These are phyloP conservation scores for Bombus pyrosoma DNA, from an alignment of 1,140 invertebrate species.

Conservation along the genomic window DNA sequence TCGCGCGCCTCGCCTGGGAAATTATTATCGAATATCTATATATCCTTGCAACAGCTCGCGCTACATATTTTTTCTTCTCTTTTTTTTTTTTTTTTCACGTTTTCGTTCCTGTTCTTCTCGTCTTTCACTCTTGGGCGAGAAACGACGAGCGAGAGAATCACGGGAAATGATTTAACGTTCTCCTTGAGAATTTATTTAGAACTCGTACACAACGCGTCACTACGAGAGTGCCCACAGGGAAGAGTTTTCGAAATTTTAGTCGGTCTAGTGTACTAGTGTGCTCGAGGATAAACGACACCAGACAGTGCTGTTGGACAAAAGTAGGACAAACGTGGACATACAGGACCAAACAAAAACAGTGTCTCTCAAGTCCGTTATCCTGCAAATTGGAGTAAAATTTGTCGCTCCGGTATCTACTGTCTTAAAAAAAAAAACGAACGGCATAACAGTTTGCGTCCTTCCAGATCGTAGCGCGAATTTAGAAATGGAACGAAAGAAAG, in stretches of 20 bases:
- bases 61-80: not conserved
- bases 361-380: slow-evolving; percentile 29
- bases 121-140: too few relatives aligned
- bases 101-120: not conserved
- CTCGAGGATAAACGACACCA: too few relatives aligned
- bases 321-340: slow-evolving; percentile 4
- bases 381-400: not conserved
- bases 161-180: not conserved
- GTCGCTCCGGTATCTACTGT: not conserved
- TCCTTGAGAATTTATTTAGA: not conserved
- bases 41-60: slow-evolving; percentile 17
- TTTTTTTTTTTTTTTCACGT: not conserved
- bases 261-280: too few relatives aligned
- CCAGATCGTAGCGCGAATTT: not conserved
- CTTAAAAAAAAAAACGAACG: not conserved
- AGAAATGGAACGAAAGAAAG: not conserved
- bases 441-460: not conserved
- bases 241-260: too few relatives aligned
- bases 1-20: slow-evolving; percentile 10
- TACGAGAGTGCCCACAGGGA: too few relatives aligned
- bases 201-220: not conserved
- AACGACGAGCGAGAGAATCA: not conserved
- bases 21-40: slow-evolving; percentile 54
- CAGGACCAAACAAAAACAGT: slow-evolving; percentile 50
- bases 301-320: not conserved